phyloP scores from a whole-genome alignment of 1,140 invertebrate genomes.

The Leguminivora glycinivorella region DNA sequence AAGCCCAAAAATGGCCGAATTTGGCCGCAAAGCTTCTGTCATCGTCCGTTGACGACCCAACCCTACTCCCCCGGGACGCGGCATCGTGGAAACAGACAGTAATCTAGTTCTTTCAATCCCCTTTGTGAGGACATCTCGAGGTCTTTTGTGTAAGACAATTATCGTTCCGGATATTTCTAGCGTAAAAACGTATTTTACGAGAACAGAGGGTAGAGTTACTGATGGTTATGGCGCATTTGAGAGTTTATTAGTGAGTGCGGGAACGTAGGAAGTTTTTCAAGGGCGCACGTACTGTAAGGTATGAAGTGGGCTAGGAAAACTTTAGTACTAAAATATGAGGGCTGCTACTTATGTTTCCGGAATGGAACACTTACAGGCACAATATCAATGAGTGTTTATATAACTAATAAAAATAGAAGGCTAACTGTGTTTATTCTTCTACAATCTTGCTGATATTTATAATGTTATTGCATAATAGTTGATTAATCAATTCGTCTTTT shows the following conservation, averaged over 20 bases:
- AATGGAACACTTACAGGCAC: too few species aligned
- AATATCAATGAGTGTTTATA: too few species aligned
- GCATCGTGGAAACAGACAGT: constrained; percentile 37
- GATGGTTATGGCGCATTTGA: constrained; percentile 17
- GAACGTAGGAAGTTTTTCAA: constrained; percentile 3
- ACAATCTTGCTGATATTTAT: too few species aligned
- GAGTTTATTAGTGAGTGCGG: constrained; percentile 28
- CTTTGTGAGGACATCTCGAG: constrained; percentile 54
- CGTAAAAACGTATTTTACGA: constrained; percentile 55
- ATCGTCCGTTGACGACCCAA: constrained; percentile 19
- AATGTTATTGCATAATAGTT: too few species aligned
- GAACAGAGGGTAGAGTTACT: constrained; percentile 30
- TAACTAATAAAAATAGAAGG: too few species aligned
- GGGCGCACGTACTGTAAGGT: constrained; percentile 8
- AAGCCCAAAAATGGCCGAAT: constrained; percentile 17
- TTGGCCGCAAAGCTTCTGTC: constrained; percentile 8
- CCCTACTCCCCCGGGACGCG: not conserved
- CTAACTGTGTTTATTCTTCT: too few species aligned
- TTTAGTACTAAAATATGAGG: not conserved
- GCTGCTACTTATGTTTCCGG: too few species aligned
- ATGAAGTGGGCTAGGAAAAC: not conserved
- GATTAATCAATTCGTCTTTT: too few species aligned
- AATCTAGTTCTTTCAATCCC: constrained; percentile 60
- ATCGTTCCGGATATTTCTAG: constrained; percentile 48
- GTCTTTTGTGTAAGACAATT: constrained; percentile 65